Evolutionary conservation across 2,888 invertebrate species (phyloP).

Genomic region (Heteropelma amictum): DNA sequence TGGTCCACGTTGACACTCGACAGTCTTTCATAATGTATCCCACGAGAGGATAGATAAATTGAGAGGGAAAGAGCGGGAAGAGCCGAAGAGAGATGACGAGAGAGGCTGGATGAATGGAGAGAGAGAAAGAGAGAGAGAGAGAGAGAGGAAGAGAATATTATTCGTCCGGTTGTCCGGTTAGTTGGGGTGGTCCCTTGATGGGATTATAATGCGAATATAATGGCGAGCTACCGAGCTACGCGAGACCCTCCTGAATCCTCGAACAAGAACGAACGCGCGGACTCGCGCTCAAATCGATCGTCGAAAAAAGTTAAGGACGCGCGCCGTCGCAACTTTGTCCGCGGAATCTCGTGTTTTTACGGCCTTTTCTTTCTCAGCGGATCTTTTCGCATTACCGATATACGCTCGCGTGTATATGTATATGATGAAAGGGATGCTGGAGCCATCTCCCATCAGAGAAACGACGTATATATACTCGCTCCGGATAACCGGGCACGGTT

Average conservation of each 20-base stretch:
- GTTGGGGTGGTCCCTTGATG: constrained; percentile 72
- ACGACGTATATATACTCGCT: constrained; percentile 36
- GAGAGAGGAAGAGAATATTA: constrained; percentile 57
- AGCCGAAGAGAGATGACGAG: constrained; percentile 9
- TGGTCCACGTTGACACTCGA: too few relatives aligned
- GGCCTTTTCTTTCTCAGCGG: background rate
- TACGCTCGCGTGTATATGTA: constrained; percentile 44
- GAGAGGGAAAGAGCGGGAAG: background rate
- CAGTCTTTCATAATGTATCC: too few relatives aligned
- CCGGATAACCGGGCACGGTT: constrained; percentile 39
- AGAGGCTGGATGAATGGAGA: too few relatives aligned
- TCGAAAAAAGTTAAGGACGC: background rate
- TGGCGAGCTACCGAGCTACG: constrained; percentile 74
- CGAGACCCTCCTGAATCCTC: constrained; percentile 60
- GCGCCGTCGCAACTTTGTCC: background rate
- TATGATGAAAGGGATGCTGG: constrained; percentile 24
- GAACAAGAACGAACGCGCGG: too few relatives aligned
- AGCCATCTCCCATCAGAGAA: constrained; percentile 43
- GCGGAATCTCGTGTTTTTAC: background rate
- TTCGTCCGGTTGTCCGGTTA: constrained; percentile 68
- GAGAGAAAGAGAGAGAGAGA: constrained; percentile 9
- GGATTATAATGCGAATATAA: constrained; percentile 76
- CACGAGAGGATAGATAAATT: background rate
- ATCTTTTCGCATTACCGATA: too few relatives aligned
- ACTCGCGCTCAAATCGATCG: constrained; percentile 18